Evolutionary conservation across 2,113 vertebrate species (phyloP), one percentile per base, ranked within the genome.

Genomic region (Chionodraco myersi): DNA sequence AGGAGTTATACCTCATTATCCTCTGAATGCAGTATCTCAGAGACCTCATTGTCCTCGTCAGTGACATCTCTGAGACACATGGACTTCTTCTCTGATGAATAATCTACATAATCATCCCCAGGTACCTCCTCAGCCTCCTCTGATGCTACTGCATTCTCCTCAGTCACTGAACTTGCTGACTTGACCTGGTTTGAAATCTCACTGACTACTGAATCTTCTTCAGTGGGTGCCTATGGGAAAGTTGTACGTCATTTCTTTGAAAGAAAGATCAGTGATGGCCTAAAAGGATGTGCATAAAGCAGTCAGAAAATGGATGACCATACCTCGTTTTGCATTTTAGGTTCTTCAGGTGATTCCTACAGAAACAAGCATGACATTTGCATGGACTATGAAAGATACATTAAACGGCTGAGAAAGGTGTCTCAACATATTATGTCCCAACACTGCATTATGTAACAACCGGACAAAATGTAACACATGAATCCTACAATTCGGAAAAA

Each of bases 341-440:
- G 60, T 74, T 91, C 93, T 76, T 94, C 89, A 18, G 72, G 21
- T 16, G 89, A 87, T 21, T 90, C 88, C 92, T 94, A 92, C 41
- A 83, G 82, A 86, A 67, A 86, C 26, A 88, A 88, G 86, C 68
- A 58, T 69, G 56, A 74, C 51, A 88, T 84, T 81, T 53, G 23
- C 41, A 48, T 5, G 6, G 3, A 7, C 44, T 3, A 67, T 44
- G 49, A 54, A 45, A 57, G 10, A 15, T 0, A 70, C 1, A 70
- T 57, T 5, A 44, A 56, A 11, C 5, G 9, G 5, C 8, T 2
- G 4, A 51, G 77, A 18, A 11, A 48, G 36, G 10, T 41, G 0
- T 49, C 18, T 13, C 2, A 71, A 49, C 2, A n/a, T 7, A 41
- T 41, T 41, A 41, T 41, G 36, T 41, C 1, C 6, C 1, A 41